Conservation (phyloP, 2,888 invertebrate genomes). For the Phyto melanocephala region DNA sequence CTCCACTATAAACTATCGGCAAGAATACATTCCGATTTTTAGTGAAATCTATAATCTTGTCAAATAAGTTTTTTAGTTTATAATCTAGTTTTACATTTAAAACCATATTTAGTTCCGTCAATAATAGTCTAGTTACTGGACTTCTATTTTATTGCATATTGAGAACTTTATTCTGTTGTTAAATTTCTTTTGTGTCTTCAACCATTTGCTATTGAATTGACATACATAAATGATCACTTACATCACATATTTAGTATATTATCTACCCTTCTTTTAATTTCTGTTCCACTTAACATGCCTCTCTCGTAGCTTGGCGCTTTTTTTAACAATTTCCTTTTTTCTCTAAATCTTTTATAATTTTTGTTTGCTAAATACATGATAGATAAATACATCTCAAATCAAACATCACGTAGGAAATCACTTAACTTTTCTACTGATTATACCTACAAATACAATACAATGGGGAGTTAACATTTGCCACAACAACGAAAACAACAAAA, state of each 20-base stretch:
- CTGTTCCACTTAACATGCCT: not conserved
- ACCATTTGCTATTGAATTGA: too few species aligned
- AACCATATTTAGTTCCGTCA: too few species aligned
- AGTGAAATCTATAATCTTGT: too few species aligned
- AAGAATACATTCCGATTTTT: too few species aligned
- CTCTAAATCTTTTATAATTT: not conserved
- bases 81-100: too few species aligned
- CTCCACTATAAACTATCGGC: too few species aligned
- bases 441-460: constrained; percentile 41
- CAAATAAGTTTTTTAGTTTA: too few species aligned
- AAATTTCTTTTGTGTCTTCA: too few species aligned
- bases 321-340: not conserved
- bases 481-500: constrained; percentile 4
- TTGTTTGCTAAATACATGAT: constrained; percentile 18
- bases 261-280: not conserved
- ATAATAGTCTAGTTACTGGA: too few species aligned
- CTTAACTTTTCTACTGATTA: constrained; percentile 67
- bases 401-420: constrained; percentile 72
- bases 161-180: too few species aligned
- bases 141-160: too few species aligned
- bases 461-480: constrained; percentile 61
- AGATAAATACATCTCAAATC: constrained; percentile 43
- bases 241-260: too few species aligned
- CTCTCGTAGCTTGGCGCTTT: not conserved
- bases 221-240: constrained; percentile 8